Conservation (phyloP, 2,888 invertebrate genomes). For the Dicycla oo region DNA sequence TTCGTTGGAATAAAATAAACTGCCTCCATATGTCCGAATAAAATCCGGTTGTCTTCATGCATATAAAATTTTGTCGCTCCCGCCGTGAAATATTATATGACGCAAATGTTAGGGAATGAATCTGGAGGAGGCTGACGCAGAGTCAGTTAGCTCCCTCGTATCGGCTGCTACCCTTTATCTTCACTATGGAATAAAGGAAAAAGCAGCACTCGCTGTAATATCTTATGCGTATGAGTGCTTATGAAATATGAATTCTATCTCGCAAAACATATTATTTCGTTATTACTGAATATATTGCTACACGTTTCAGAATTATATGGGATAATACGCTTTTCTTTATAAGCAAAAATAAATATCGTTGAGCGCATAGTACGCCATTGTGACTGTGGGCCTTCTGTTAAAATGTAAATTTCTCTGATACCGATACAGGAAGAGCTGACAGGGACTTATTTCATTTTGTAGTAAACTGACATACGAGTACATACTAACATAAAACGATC, state of each 20-base stretch:
- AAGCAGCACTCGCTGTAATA: slow-evolving; percentile 83
- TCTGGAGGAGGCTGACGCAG: slow-evolving; percentile 78
- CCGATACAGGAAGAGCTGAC: slow-evolving; percentile 62
- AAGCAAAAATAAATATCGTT: slow-evolving; percentile 76
- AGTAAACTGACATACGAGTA: slow-evolving; percentile 52
- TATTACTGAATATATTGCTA: slow-evolving; percentile 87
- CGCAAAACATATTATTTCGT: slow-evolving; percentile 88
- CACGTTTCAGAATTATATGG: slow-evolving; percentile 80
- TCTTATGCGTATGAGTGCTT: slow-evolving; percentile 87
- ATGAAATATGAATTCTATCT: slow-evolving; percentile 90
- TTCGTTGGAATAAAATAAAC: slow-evolving; percentile 72
- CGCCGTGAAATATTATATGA: slow-evolving; percentile 84
- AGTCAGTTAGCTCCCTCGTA: slow-evolving; percentile 80
- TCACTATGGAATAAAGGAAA: slow-evolving; percentile 86
- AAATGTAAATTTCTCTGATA: slow-evolving; percentile 67
- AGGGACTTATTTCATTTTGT: slow-evolving; percentile 55
- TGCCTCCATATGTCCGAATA: slow-evolving; percentile 79
- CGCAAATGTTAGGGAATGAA: slow-evolving; percentile 83
- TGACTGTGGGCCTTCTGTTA: slow-evolving; percentile 61
- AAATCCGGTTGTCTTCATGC: slow-evolving; percentile 83
- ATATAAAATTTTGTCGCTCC: slow-evolving; percentile 83
- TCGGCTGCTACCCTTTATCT: slow-evolving; percentile 83
- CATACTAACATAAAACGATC: slow-evolving; percentile 46
- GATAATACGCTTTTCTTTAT: slow-evolving; percentile 77
- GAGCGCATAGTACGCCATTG: slow-evolving; percentile 67